phyloP scores from a whole-genome alignment of 2,888 invertebrate species.

The Orthosia cruda region DNA sequence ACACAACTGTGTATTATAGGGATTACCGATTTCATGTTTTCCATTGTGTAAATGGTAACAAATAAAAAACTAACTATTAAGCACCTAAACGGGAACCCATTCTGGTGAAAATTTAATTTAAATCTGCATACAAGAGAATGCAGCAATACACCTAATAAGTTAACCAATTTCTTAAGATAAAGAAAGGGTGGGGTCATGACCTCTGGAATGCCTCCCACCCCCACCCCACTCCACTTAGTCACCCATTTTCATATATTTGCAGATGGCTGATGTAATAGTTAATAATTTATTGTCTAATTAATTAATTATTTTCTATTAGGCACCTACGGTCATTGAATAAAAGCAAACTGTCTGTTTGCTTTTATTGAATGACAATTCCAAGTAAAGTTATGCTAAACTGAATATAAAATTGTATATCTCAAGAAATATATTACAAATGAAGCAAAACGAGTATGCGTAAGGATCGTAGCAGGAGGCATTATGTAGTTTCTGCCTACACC shows the following conservation, averaged over 20 bases:
- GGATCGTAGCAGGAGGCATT: no score
- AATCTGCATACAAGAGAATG: not conserved
- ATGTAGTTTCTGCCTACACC: no score
- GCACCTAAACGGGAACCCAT: not conserved
- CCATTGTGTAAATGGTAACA: not conserved
- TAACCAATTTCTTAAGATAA: conserved; percentile 17
- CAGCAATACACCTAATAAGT: not conserved
- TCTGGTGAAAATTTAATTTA: not conserved
- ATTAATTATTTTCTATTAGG: not conserved
- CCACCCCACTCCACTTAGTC: not conserved
- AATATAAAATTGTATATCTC: not conserved
- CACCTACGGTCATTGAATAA: not conserved
- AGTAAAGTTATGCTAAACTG: not conserved
- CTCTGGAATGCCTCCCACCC: conserved; percentile 19
- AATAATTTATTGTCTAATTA: not conserved
- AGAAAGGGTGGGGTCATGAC: conserved; percentile 45
- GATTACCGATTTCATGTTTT: not conserved
- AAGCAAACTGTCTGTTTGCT: not conserved
- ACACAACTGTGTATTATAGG: not conserved
- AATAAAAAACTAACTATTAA: not conserved
- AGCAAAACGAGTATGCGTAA: no score
- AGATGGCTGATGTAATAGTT: conserved; percentile 22
- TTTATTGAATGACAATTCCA: not conserved
- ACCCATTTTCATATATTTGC: conserved; percentile 26
- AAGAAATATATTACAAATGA: no score